phyloP scores from a whole-genome alignment of 2,113 vertebrate genomes.

The Siniperca chuatsi region DNA sequence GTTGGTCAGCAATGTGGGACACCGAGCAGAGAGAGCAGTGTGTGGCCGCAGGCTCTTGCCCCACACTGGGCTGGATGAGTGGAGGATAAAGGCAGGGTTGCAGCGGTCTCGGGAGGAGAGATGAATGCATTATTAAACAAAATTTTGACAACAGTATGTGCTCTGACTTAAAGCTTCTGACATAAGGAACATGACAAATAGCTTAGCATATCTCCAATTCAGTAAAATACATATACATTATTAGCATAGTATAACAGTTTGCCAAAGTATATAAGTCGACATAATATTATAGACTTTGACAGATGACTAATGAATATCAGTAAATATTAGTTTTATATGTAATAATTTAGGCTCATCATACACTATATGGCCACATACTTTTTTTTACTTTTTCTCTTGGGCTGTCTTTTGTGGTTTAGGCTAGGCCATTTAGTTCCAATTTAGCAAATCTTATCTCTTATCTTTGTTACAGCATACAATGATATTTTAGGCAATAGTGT shows the following conservation, averaged over 20 bases:
- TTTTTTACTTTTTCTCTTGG: background rate
- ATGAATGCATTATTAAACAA: constrained; percentile 70
- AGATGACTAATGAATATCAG: background rate
- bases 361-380: background rate
- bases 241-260: background rate
- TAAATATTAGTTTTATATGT: constrained; percentile 1
- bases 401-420: background rate
- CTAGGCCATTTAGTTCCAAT: background rate
- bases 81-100: constrained; percentile 54
- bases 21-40: constrained; percentile 41
- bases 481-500: background rate
- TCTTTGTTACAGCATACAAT: background rate
- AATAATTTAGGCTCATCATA: background rate
- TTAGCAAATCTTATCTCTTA: background rate
- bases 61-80: constrained; percentile 44
- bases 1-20: constrained; percentile 59
- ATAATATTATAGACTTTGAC: background rate
- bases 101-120: constrained; percentile 45
- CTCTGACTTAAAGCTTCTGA: constrained; percentile 25
- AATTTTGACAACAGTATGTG: constrained; percentile 53
- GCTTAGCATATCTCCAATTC: constrained; percentile 9
- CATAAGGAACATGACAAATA: constrained; percentile 25
- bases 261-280: background rate
- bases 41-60: constrained; percentile 54
- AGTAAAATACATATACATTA: background rate